Evolutionary conservation across 2,888 invertebrate genomes (phyloP).

Genomic region (Epinotia bilunana): DNA sequence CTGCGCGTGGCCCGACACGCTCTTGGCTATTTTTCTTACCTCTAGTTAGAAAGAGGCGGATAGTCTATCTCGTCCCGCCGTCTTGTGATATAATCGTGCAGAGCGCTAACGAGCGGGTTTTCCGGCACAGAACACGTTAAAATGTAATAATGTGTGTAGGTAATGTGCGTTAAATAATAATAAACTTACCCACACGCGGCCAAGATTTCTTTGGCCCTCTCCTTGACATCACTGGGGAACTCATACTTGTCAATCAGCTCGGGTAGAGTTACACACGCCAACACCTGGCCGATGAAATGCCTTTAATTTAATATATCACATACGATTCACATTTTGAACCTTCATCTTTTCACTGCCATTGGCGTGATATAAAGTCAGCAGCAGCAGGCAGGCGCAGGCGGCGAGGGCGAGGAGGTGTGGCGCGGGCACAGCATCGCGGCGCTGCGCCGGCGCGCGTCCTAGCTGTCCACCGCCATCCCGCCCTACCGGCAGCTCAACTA

Average conservation of each 20-base stretch:
- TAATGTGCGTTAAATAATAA: too few species aligned
- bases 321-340: too few species aligned
- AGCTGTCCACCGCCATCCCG: conserved; percentile 89
- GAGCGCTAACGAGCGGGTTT: too few species aligned
- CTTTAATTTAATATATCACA: background rate
- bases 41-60: too few species aligned
- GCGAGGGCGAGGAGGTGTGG: conserved; percentile 89
- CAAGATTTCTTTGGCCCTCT: conserved; percentile 87
- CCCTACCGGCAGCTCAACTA: conserved; percentile 90
- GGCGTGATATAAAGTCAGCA: too few species aligned
- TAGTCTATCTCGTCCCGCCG: too few species aligned
- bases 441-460: conserved; percentile 91
- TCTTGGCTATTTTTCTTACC: too few species aligned
- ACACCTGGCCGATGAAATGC: conserved; percentile 82
- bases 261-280: conserved; percentile 91
- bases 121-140: background rate
- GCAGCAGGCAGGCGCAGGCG: conserved; percentile 68
- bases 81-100: too few species aligned
- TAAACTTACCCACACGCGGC: conserved; percentile 84
- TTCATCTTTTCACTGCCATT: too few species aligned
- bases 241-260: conserved; percentile 86
- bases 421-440: conserved; percentile 94
- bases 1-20: too few species aligned
- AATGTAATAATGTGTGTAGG: too few species aligned
- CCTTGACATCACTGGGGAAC: conserved; percentile 94